Evolutionary conservation across 2,888 invertebrate species (phyloP).

Genomic region (Candidula unifasciata): DNA sequence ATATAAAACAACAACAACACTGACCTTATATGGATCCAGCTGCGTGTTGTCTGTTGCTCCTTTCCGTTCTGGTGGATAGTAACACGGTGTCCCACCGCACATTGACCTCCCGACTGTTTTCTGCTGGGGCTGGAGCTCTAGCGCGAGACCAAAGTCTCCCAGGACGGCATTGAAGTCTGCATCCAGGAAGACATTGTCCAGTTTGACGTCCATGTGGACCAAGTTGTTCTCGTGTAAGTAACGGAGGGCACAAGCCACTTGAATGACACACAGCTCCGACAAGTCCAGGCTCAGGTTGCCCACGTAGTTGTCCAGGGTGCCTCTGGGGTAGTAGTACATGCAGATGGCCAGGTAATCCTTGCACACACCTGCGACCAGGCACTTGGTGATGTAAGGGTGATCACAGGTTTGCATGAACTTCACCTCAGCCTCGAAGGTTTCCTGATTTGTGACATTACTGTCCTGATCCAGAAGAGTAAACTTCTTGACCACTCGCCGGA

Average conservation of each 20-base stretch:
- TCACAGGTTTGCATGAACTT: background rate
- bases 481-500: too few relatives aligned
- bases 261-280: background rate
- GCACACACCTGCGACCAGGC: background rate
- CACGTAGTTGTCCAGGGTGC: background rate
- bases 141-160: conserved; percentile 4
- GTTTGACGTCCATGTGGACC: conserved; percentile 1
- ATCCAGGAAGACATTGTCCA: conserved; percentile 14
- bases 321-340: background rate
- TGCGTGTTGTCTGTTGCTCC: background rate
- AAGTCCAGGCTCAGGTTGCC: background rate
- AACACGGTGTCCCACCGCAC: conserved; percentile 16
- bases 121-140: background rate
- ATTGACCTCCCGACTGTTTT: background rate
- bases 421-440: background rate
- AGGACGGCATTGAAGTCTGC: background rate
- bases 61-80: background rate
- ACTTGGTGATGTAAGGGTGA: conserved; percentile 2
- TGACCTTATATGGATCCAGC: conserved; percentile 16
- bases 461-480: too few relatives aligned
- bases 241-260: background rate
- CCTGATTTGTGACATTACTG: too few relatives aligned
- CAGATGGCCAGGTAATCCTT: background rate
- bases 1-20: background rate
- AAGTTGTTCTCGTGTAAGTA: background rate